These are phyloP conservation scores for Tolmerus cingulatus DNA, from an alignment of 2,888 invertebrate genomes.

Conservation along the genomic window DNA sequence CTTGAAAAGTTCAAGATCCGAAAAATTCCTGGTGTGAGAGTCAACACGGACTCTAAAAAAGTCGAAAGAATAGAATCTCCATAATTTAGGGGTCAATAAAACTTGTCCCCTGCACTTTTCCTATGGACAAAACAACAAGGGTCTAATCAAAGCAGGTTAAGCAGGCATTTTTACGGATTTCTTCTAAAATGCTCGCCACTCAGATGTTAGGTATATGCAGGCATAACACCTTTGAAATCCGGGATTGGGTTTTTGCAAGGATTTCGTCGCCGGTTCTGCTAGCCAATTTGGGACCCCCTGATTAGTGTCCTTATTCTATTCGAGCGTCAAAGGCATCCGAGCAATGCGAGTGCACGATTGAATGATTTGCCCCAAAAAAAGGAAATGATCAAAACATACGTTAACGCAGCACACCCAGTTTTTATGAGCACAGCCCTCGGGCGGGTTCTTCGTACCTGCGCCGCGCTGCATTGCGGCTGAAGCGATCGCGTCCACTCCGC, in stretches of 20 bases:
- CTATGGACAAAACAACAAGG: not conserved
- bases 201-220: too few species aligned
- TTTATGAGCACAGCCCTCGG: not conserved
- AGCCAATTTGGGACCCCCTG: not conserved
- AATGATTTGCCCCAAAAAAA: conserved; percentile 2
- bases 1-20: conserved; percentile 14
- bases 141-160: conserved; percentile 29
- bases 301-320: conserved; percentile 19
- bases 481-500: conserved; percentile 46
- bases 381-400: not conserved
- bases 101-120: not conserved
- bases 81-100: conserved; percentile 1
- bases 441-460: not conserved
- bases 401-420: conserved; percentile 20
- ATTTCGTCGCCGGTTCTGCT: not conserved
- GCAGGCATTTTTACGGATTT: conserved; percentile 1
- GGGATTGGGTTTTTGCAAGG: not conserved
- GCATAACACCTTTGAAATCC: not conserved
- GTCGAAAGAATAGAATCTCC: conserved; percentile 1
- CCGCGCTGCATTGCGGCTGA: not conserved
- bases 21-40: not conserved
- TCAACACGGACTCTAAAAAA: not conserved
- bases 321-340: not conserved
- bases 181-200: not conserved
- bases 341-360: conserved; percentile 20